These are phyloP conservation scores for Danio choprae DNA, from an alignment of 2,797 vertebrate species.

Conservation along the genomic window DNA sequence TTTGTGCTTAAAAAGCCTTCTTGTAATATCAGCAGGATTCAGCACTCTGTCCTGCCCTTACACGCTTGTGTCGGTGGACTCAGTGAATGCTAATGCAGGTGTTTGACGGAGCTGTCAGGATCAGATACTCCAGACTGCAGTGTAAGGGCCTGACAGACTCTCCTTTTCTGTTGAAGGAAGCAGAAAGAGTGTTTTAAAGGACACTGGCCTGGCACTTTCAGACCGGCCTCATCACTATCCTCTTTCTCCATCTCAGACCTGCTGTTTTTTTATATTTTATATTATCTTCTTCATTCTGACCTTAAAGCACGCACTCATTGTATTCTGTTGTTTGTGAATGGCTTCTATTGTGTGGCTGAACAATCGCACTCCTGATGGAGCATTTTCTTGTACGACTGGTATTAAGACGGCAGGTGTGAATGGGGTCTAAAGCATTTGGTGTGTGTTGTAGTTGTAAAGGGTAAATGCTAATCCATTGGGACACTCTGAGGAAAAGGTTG, in stretches of 20 bases:
- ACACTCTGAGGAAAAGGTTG: too few species aligned
- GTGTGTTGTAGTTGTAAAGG: background rate
- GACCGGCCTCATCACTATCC: constrained; percentile 52
- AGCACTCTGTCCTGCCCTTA: constrained; percentile 52
- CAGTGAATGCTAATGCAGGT: constrained; percentile 55
- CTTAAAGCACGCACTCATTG: background rate
- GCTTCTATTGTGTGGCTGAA: constrained; percentile 21
- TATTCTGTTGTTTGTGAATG: constrained; percentile 20
- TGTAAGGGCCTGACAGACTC: constrained; percentile 58
- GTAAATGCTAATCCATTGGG: background rate
- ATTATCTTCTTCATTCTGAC: constrained; percentile 19
- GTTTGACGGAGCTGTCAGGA: constrained; percentile 56
- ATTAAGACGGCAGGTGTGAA: background rate
- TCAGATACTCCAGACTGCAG: constrained; percentile 56
- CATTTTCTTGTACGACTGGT: background rate
- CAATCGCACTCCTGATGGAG: background rate
- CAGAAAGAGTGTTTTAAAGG: constrained; percentile 53
- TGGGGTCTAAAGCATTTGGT: background rate
- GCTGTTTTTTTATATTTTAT: background rate
- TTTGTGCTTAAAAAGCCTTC: constrained; percentile 56
- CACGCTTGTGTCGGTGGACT: constrained; percentile 19
- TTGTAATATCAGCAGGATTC: constrained; percentile 58
- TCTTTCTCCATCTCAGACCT: constrained; percentile 7
- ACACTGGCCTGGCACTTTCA: constrained; percentile 57
- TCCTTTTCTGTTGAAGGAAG: constrained; percentile 37